Conservation (phyloP, 2,888 invertebrate species). For the Meghimatium bilineatum region DNA sequence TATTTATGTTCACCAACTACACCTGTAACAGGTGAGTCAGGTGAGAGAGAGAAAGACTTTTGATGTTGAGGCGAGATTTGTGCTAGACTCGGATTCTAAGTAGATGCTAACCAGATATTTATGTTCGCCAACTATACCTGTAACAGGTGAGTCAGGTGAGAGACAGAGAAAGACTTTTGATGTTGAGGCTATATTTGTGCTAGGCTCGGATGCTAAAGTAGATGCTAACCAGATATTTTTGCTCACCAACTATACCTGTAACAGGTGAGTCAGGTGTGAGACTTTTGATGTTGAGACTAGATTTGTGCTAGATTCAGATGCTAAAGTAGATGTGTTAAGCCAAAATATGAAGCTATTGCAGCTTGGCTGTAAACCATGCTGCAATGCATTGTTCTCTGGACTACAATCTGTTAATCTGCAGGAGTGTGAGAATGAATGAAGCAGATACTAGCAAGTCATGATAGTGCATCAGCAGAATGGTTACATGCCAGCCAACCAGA, state of each 20-base stretch:
- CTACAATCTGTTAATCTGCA: too few relatives aligned
- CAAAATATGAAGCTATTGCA: too few relatives aligned
- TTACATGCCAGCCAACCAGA: too few relatives aligned
- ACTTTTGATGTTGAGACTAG: conserved; percentile 67
- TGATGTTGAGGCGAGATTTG: conserved; percentile 64
- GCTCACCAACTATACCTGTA: conserved; percentile 69
- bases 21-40: conserved; percentile 72
- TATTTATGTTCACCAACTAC: conserved; percentile 80
- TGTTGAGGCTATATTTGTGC: conserved; percentile 64
- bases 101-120: conserved; percentile 83
- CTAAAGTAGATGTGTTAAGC: conserved; percentile 71
- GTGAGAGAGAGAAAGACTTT: conserved; percentile 72
- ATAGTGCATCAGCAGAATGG: too few relatives aligned
- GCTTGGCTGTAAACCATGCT: too few relatives aligned
- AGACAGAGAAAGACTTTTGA: conserved; percentile 73
- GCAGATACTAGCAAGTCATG: too few relatives aligned
- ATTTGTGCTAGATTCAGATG: conserved; percentile 66
- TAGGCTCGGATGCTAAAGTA: conserved; percentile 65
- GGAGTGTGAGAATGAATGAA: too few relatives aligned
- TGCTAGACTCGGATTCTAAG: conserved; percentile 63
- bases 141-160: conserved; percentile 70
- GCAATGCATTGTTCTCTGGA: too few relatives aligned
- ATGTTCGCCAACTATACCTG: conserved; percentile 68
- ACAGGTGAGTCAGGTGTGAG: conserved; percentile 68
- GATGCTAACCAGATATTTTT: conserved; percentile 83